Base-by-base conservation (phyloP, 2,888 invertebrate species). In the Eupsilia transversa region DNA sequence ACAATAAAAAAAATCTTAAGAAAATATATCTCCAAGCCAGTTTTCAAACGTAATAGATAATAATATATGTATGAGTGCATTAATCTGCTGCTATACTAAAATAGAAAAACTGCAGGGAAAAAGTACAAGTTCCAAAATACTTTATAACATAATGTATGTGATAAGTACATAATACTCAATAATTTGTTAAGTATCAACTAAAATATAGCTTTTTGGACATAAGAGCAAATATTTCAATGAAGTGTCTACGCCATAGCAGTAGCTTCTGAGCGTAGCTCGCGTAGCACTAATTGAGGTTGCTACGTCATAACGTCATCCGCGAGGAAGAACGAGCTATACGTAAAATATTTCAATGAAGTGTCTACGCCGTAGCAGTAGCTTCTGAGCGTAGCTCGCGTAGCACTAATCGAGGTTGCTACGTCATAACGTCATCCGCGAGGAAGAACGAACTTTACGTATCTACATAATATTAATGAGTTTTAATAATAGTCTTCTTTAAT, bases 231-330 rank as follows among this genome's bases (percentile, higher is more conserved):
- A 38, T 33, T 61, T 14, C 12, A 59, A 49, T 27, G 38, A 59
- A 46, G 12, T 27, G 75, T 60, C 75, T 79, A 81, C 82, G 76
- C 33, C 82, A 60, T 79, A 78, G 65, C 65, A 30, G 65, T 52
- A 43, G 49, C 38, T 33, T 23, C 2, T 27, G 17, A 12, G 20
- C 52, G 52, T 60, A 78, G 43, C 71, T 68, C 77, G 30, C 77
- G 56, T 77, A 74, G 77, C 56, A n/a, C 30, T 41, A 33, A 35
- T 38, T 56, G 33, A 70, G 23, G 30, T 27, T 49, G 65, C 41
- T 74, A 74, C 73, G 64, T 33, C 46, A 33, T 14, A 33, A 14
- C 64, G 23, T 46, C 23, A 64, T 9, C 9, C 33, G 27, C 12
- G 12, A 41, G 27, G 20, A 41, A 41, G 12, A 65, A 54, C 54